Evolutionary conservation across 2,888 invertebrate species (phyloP).

Genomic region (Subacronicta megacephala): DNA sequence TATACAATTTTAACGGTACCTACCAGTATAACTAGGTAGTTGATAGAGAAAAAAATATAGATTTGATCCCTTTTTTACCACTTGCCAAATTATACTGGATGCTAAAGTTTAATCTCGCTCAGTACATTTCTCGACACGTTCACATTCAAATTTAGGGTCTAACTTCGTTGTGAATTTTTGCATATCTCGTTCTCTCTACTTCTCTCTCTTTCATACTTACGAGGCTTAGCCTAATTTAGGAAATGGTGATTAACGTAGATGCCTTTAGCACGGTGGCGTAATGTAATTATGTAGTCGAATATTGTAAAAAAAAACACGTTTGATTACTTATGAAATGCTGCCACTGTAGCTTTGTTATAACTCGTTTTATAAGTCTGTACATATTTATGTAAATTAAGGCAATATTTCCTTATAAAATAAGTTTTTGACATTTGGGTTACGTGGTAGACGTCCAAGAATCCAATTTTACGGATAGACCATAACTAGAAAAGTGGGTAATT

Average conservation of each 20-base stretch:
- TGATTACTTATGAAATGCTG: conserved; percentile 65
- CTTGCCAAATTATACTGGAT: neutral
- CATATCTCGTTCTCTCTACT: conserved; percentile 82
- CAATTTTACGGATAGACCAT: conserved; percentile 14
- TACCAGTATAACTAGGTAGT: neutral
- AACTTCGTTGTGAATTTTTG: conserved; percentile 82
- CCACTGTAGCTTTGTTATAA: conserved; percentile 80
- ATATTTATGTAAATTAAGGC: conserved; percentile 45
- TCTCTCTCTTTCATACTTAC: conserved; percentile 72
- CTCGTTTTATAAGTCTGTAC: conserved; percentile 61
- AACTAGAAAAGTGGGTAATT: conserved; percentile 7
- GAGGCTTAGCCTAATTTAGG: conserved; percentile 81
- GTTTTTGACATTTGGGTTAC: conserved; percentile 13
- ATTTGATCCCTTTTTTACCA: neutral
- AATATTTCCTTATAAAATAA: conserved; percentile 18
- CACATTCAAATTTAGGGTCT: conserved; percentile 50
- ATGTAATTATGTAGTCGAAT: conserved; percentile 35
- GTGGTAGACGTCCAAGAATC: conserved; percentile 30
- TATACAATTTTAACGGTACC: conserved; percentile 15
- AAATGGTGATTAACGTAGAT: conserved; percentile 82
- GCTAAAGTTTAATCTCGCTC: conserved; percentile 12
- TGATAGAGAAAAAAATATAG: neutral
- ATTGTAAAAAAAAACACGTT: conserved; percentile 49
- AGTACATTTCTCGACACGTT: conserved; percentile 30
- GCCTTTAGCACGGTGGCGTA: conserved; percentile 81